Evolutionary conservation across 2,113 vertebrate genomes (phyloP).

Genomic region (Chroicocephalus ridibundus): DNA sequence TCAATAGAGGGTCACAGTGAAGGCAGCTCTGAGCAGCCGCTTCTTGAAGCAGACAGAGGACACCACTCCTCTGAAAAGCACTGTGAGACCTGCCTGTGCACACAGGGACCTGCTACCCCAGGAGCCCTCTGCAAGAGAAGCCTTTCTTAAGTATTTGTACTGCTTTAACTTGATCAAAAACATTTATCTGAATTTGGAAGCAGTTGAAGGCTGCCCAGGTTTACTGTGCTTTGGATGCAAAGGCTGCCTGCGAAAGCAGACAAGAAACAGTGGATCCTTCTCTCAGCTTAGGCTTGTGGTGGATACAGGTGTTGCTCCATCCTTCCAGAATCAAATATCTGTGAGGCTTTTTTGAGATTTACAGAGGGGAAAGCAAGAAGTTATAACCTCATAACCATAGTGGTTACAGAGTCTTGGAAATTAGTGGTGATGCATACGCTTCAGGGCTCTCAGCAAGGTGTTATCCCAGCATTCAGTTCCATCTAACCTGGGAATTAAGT

Average conservation of each 20-base stretch:
- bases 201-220: neutral
- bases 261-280: neutral
- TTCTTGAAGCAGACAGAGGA: neutral
- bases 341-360: neutral
- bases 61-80: neutral
- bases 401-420: neutral
- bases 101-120: neutral
- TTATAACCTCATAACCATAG: neutral
- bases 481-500: neutral
- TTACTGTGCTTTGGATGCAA: neutral
- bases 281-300: neutral
- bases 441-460: neutral
- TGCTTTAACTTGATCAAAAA: neutral
- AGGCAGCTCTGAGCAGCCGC: neutral
- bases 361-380: neutral
- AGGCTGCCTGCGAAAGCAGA: neutral
- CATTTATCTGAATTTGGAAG: neutral
- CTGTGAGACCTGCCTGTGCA: neutral
- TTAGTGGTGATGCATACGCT: neutral
- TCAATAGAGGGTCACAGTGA: neutral
- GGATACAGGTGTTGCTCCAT: fast-evolving
- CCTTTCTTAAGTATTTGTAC: neutral
- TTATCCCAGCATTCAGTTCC: neutral
- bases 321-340: neutral
- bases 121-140: neutral